Base-by-base conservation (phyloP, 2,888 invertebrate genomes). In the Yponomeuta cagnagella region DNA sequence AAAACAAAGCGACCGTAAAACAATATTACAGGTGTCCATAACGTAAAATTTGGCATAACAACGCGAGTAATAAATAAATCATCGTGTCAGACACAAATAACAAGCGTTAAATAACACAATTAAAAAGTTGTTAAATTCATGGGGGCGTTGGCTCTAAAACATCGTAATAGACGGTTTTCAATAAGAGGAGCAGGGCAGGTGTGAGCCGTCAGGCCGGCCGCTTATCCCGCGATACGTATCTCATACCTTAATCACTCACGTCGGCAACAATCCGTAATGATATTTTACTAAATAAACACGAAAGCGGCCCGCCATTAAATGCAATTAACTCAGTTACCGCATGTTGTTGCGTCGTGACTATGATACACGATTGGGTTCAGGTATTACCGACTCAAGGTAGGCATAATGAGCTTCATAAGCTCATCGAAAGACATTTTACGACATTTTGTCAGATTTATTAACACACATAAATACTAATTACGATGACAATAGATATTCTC, bases 91-190 rank as follows among this genome's bases (percentile, higher is more conserved):
- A 70, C 67, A 48, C 70, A 74, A 77, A 83, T 76, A 83, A 86
- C 82, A 84, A 82, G 86, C 85, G 85, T 86, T 82, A 84, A 86
- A 85, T 83, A 87, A 83, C 80, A 82, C 81, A 87, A 87, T 88
- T 86, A 88, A 86, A 86, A 82, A 77, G 84, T 84, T 86, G 81
- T 87, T 82, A 86, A 87, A 84, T 77, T 74, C 76, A 70, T 70
- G 77, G 81, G 85, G 87, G 82, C 82, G 84, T 84, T 79, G 80
- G 77, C 74, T 86, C 48, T 86, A 86, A 86, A 86, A 86, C 82
- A 77, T 82, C 80, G 81, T 87, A 88, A 87, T 87, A 82, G 82
- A 77, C 78, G 84, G 85, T 82, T 84, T 80, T 79, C 79, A 80
- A 82, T 76, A 74, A 71, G 65, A 71, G 43, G 67, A n/a, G 10